Percentiles rank a stretch among this genome's conserved stretches.
Conservation (phyloP, 2,113 vertebrate genomes). For the Eidolon helvum region DNA sequence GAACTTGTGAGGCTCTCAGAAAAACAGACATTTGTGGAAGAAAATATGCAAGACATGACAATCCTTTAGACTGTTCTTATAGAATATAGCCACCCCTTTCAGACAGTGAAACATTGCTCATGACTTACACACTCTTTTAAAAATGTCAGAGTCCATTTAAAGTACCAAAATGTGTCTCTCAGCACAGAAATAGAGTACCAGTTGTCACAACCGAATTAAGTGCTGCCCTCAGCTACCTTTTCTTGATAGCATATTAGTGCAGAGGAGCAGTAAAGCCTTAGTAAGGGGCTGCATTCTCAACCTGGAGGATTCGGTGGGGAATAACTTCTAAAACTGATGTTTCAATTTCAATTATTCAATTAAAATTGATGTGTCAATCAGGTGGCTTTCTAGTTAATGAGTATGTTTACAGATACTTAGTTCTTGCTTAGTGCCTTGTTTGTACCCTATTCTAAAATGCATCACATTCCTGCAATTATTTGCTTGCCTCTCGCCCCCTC, state of each 20-base stretch:
- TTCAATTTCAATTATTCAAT: neutral
- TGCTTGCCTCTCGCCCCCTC: neutral
- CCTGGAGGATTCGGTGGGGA: neutral
- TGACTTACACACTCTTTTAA: conserved; percentile 60
- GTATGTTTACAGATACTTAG: neutral
- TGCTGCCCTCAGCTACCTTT: neutral
- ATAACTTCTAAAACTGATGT: neutral
- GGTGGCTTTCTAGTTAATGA: neutral
- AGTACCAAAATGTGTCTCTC: conserved; percentile 34
- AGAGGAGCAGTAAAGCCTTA: neutral
- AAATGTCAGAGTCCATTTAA: conserved; percentile 40
- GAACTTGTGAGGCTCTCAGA: neutral
- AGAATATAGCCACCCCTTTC: conserved; percentile 34
- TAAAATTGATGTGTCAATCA: neutral
- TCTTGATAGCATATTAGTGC: neutral
- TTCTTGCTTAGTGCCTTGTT: neutral
- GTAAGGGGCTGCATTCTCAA: neutral
- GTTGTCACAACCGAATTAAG: conserved; percentile 43
- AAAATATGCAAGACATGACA: conserved; percentile 45
- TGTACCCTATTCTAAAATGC: neutral
- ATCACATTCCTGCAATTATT: neutral
- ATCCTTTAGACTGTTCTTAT: conserved; percentile 35
- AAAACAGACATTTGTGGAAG: neutral
- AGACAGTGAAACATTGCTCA: conserved; percentile 33
- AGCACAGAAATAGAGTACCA: conserved; percentile 63